These are phyloP conservation scores for Pseudococcus jackbeardsleyi DNA, from an alignment of 2,888 invertebrate species.

Conservation along the genomic window DNA sequence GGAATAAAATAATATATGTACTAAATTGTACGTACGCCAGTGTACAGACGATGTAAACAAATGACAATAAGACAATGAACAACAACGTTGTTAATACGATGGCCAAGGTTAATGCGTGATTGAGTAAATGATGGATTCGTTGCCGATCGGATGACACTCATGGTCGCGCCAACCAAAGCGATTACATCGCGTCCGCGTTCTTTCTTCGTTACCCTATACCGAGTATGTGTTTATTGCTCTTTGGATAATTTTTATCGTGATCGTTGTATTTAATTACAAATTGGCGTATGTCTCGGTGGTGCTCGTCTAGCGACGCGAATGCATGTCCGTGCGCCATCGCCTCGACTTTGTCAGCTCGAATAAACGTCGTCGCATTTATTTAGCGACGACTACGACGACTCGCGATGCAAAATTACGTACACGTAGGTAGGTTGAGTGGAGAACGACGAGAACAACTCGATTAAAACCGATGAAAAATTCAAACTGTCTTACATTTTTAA, in stretches of 20 bases:
- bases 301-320: neutral
- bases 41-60: conserved; percentile 41
- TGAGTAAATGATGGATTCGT: conserved; percentile 56
- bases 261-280: conserved; percentile 50
- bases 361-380: neutral
- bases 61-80: conserved; percentile 62
- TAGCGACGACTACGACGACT: neutral
- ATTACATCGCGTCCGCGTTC: conserved; percentile 61
- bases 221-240: conserved; percentile 44
- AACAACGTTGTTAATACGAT: conserved; percentile 57
- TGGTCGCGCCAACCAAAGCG: conserved; percentile 57
- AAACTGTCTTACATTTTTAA: conserved; percentile 14
- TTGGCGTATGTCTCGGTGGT: conserved; percentile 39
- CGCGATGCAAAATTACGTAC: neutral
- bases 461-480: conserved; percentile 43
- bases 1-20: conserved; percentile 13
- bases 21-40: conserved; percentile 15
- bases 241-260: conserved; percentile 47
- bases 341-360: neutral
- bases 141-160: conserved; percentile 61
- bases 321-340: neutral
- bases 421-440: neutral
- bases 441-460: conserved; percentile 7
- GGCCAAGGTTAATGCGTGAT: conserved; percentile 63
- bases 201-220: conserved; percentile 56